These are phyloP conservation scores for Arenaria interpres DNA, from an alignment of 2,113 vertebrate species.

Conservation along the genomic window DNA sequence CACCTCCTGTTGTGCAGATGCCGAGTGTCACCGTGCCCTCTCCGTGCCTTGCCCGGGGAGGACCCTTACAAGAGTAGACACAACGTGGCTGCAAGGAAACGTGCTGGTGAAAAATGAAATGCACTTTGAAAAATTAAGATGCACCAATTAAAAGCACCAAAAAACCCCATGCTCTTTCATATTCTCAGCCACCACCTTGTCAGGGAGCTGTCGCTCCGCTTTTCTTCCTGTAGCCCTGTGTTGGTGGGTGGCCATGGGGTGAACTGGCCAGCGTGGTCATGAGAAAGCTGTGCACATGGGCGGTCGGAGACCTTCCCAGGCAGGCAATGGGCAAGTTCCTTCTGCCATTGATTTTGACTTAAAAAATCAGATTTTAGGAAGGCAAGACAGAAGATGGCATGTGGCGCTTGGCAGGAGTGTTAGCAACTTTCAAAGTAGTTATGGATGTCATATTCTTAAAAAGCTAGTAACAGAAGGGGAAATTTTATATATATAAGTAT, in stretches of 20 bases:
- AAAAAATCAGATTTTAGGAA: background rate
- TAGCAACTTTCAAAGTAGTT: background rate
- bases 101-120: background rate
- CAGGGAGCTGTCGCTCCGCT: background rate
- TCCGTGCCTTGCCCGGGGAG: background rate
- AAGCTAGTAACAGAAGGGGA: background rate
- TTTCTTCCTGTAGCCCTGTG: background rate
- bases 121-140: background rate
- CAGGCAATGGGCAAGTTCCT: background rate
- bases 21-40: background rate
- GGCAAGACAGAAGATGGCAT: background rate
- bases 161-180: background rate
- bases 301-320: background rate
- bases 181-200: background rate
- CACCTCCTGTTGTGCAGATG: background rate
- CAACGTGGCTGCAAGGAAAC: background rate
- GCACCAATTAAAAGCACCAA: background rate
- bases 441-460: background rate
- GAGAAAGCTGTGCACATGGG: background rate
- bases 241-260: background rate
- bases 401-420: background rate
- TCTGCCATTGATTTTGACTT: conserved; percentile 16
- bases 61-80: background rate
- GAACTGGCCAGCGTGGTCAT: background rate
- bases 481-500: background rate